Evolutionary conservation across 2,113 vertebrate genomes (phyloP).

Genomic region (Oncorhynchus mykiss): DNA sequence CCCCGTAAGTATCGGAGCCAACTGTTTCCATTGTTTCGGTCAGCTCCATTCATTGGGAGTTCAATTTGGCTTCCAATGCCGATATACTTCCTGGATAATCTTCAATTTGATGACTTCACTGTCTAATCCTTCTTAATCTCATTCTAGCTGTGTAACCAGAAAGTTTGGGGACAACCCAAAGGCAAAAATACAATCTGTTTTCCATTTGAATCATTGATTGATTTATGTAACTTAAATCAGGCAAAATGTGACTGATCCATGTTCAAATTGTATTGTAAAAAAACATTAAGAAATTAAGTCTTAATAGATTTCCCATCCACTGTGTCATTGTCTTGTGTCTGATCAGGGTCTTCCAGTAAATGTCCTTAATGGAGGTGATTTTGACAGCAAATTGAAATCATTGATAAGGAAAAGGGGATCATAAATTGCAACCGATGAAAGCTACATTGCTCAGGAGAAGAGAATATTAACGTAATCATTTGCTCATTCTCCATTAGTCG

Average conservation of each 20-base stretch:
- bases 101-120: constrained; percentile 7
- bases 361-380: too few species aligned
- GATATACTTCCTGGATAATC: background rate
- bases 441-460: too few species aligned
- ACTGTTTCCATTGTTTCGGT: background rate
- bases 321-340: too few species aligned
- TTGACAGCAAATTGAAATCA: too few species aligned
- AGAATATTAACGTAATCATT: too few species aligned
- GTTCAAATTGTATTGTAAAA: background rate
- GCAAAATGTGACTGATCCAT: constrained; percentile 43
- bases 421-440: too few species aligned
- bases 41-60: background rate
- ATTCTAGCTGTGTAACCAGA: constrained; percentile 28
- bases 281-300: too few species aligned
- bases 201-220: constrained; percentile 42
- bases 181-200: constrained; percentile 37
- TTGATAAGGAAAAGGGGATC: too few species aligned
- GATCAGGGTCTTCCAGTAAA: background rate
- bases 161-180: constrained; percentile 24
- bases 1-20: background rate
- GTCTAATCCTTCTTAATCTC: constrained; percentile 14
- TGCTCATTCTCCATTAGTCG: too few species aligned
- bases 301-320: too few species aligned
- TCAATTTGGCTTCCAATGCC: background rate
- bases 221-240: constrained; percentile 66